These are phyloP conservation scores for Ennomos erosarius DNA, from an alignment of 2,888 invertebrate genomes.

Conservation along the genomic window DNA sequence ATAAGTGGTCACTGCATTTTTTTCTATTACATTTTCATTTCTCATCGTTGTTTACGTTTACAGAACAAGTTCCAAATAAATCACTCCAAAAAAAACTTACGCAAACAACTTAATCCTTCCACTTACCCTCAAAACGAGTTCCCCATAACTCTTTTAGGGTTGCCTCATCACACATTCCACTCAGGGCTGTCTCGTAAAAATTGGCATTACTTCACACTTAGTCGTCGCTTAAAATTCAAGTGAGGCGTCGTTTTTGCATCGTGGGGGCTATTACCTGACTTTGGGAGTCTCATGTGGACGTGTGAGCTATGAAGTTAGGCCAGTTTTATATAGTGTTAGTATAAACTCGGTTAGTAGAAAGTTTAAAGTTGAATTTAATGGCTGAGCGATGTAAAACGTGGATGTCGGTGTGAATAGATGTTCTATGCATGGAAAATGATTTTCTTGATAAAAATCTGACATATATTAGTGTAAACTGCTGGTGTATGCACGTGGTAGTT, in stretches of 20 bases:
- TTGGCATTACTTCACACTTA: slow-evolving; percentile 78
- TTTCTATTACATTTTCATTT: too few species aligned
- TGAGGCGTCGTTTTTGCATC: slow-evolving; percentile 67
- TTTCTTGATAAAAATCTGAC: too few species aligned
- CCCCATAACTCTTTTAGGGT: slow-evolving; percentile 46
- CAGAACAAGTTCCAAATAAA: slow-evolving; percentile 4
- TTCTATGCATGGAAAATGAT: too few species aligned
- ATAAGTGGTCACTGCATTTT: too few species aligned
- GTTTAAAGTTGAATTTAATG: slow-evolving; percentile 1
- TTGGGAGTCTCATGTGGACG: slow-evolving; percentile 36
- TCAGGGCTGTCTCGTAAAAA: slow-evolving; percentile 69
- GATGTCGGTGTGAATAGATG: too few species aligned
- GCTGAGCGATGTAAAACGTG: too few species aligned
- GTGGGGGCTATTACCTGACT: slow-evolving; percentile 69
- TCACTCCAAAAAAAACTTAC: slow-evolving; percentile 22
- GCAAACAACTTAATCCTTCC: slow-evolving; percentile 29
- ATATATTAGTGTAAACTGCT: too few species aligned
- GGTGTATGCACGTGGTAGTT: too few species aligned
- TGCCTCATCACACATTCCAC: slow-evolving; percentile 63
- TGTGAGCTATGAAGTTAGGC: slow-evolving; percentile 32
- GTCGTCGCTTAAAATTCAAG: slow-evolving; percentile 69
- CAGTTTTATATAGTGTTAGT: slow-evolving; percentile 24
- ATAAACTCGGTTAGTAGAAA: slow-evolving; percentile 9
- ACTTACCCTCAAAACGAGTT: slow-evolving; percentile 33
- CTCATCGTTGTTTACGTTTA: neutral